Evolutionary conservation across 2,888 invertebrate genomes (phyloP), one percentile per base, ranked within the genome.

Genomic region (Pristionchus arcanus): DNA sequence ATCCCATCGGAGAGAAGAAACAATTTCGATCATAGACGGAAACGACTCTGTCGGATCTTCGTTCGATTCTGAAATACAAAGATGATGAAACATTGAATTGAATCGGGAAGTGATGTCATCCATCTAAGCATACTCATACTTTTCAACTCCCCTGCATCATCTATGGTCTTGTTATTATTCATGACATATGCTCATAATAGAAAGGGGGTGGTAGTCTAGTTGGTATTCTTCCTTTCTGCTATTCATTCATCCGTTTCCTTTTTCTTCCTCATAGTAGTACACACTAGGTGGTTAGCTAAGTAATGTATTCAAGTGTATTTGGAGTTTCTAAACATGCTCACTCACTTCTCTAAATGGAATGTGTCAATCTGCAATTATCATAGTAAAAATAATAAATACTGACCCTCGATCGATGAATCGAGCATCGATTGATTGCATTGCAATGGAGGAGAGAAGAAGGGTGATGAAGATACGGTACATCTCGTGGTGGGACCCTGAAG

Each of bases 1-100:
- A 87, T 34, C 87, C 71, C 71, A 87, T 87, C n/a, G 87, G 87
- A 25, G 87, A 87, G 71, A 87, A 87, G 87, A 87, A 87, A 31
- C 87, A 87, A 31, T 87, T 87, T 42, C 87, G n/a, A 55, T 87
- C 87, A 68, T 87, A 87, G 71, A 87, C 34, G 4, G 87, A 87
- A 9, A 87, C 87, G 4, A 87, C 49, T 15, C 87, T 28, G 16
- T 42, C 68, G 3, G 87, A 87, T 28, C 87, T 49, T 31, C 87
- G 68, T n/a, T 71, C 71, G 21, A 71, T 71, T 11, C 87, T 86
- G 37, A 59, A 85, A n/a, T 71, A 19, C 31, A 71, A 28, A 2
- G 16, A 77, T 77, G 77, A 49, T 77, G 77, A 49, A 49, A 49
- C 0, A 49, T 31, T 25, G 68, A 68, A 28, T 68, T 28, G 5